Percentiles rank a stretch among this genome's conserved stretches.
Conservation (phyloP, 2,888 invertebrate species). For the Heliothis peltigera region DNA sequence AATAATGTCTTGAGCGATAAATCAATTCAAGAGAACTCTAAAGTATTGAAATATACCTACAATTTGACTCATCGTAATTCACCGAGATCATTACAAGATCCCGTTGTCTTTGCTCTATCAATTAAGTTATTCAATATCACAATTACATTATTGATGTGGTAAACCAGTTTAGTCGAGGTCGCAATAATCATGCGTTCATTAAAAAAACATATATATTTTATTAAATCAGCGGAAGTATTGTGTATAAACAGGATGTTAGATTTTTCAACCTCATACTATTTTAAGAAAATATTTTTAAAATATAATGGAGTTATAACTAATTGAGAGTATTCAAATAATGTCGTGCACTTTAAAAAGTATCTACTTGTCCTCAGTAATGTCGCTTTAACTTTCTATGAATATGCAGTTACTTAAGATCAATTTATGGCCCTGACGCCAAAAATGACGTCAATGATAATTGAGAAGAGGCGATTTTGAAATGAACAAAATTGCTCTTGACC, state of each 20-base stretch:
- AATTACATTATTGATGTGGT: constrained; percentile 19
- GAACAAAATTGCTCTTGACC: not conserved
- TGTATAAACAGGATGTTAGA: constrained; percentile 33
- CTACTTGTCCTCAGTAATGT: not conserved
- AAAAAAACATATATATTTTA: constrained; percentile 15
- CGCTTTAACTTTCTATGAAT: not conserved
- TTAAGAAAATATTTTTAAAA: not conserved
- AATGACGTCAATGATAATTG: not conserved
- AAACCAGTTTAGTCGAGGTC: constrained; percentile 46
- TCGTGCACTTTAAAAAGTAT: not conserved
- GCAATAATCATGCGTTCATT: constrained; percentile 6
- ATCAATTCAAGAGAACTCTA: constrained; percentile 19
- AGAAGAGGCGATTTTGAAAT: not conserved
- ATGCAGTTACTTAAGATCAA: not conserved
- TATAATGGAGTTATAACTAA: constrained; percentile 19
- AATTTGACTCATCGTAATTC: not conserved
- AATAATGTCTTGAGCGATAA: not conserved
- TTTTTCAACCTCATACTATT: constrained; percentile 7
- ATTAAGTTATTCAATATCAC: constrained; percentile 27
- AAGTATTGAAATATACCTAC: not conserved
- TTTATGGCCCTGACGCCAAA: not conserved
- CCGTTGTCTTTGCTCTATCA: constrained; percentile 2
- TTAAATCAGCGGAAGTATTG: constrained; percentile 23
- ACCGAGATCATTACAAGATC: constrained; percentile 22
- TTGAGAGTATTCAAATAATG: constrained; percentile 6